phyloP scores from a whole-genome alignment of 2,888 invertebrate genomes.

The Pyrrhosoma nymphula region DNA sequence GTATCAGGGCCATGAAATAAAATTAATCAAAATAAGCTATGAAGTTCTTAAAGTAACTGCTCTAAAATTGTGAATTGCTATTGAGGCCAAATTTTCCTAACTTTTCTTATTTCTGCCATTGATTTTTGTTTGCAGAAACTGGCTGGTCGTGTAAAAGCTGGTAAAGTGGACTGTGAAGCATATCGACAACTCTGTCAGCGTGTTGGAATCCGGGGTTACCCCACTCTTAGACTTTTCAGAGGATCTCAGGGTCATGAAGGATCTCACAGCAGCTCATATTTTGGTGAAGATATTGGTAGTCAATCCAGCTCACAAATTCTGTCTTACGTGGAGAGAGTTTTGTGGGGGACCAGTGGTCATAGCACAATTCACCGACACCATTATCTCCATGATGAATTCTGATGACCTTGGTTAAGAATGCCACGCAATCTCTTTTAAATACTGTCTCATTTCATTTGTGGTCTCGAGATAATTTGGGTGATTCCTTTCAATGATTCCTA shows the following conservation, averaged over 20 bases:
- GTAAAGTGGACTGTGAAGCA: conserved; percentile 84
- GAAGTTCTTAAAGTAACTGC: too few species aligned
- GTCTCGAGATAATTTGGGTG: background rate
- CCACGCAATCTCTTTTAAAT: background rate
- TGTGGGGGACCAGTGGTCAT: background rate
- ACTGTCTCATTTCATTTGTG: background rate
- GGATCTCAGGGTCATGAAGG: background rate
- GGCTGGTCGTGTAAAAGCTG: conserved; percentile 81
- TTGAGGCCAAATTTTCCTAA: background rate
- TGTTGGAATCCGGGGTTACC: conserved; percentile 81
- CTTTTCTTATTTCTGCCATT: background rate
- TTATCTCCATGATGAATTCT: conserved; percentile 61
- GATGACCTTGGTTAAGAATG: background rate
- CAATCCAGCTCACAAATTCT: conserved; percentile 46
- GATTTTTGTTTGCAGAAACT: conserved; percentile 76
- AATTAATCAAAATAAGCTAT: too few species aligned
- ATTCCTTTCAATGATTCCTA: background rate
- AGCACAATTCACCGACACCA: background rate
- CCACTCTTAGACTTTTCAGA: conserved; percentile 80
- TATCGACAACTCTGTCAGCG: conserved; percentile 80
- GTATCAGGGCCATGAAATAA: too few species aligned
- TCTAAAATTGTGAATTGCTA: too few species aligned
- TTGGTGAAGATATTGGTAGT: conserved; percentile 41
- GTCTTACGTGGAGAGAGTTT: conserved; percentile 41
- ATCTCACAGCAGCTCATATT: background rate